Conservation (phyloP, 2,888 invertebrate species). For the Limnephilus marmoratus region DNA sequence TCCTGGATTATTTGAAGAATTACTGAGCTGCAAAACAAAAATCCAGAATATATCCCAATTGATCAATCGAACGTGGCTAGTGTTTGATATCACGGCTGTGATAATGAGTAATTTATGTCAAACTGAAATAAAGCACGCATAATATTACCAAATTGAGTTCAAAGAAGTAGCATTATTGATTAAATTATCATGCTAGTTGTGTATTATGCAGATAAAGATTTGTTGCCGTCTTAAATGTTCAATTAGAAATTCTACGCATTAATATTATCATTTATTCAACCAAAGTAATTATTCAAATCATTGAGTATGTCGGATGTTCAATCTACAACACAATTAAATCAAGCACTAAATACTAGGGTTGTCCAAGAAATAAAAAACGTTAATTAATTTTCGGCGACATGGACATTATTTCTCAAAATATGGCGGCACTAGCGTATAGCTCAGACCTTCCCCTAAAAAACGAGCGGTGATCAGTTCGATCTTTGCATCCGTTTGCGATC, state of each 20-base stretch:
- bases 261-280: not conserved
- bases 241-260: not conserved
- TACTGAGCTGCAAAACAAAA: not conserved
- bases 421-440: too few species aligned
- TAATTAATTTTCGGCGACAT: too few species aligned
- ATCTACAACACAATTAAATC: not conserved
- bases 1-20: too few species aligned
- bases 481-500: too few species aligned
- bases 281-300: not conserved
- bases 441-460: too few species aligned
- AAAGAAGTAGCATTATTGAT: slow-evolving; percentile 25
- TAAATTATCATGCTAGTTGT: slow-evolving; percentile 15
- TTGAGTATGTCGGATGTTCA: not conserved
- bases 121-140: not conserved
- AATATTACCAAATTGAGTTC: slow-evolving; percentile 36
- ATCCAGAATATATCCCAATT: not conserved
- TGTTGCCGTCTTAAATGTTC: not conserved
- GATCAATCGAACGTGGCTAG: too few species aligned
- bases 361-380: too few species aligned
- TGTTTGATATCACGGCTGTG: not conserved
- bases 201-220: slow-evolving; percentile 15
- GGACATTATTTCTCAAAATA: too few species aligned
- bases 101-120: not conserved
- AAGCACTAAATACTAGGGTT: not conserved
- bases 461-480: too few species aligned